Base-by-base conservation (phyloP, 2,888 invertebrate species). In the Creontiades dilutus region DNA sequence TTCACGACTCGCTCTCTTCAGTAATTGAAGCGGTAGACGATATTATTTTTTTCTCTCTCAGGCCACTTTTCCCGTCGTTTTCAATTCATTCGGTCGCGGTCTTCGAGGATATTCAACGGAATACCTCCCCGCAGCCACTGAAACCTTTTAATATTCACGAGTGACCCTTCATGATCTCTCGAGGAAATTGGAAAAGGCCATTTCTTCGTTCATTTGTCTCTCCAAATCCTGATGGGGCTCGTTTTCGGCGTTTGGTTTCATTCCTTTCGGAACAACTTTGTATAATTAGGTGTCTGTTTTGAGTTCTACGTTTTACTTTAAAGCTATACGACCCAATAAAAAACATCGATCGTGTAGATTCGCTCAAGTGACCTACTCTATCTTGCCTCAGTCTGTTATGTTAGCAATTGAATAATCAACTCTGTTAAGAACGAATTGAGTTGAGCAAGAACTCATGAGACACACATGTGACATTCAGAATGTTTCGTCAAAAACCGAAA, bases 81-180 rank as follows among this genome's bases (percentile, higher is more conserved):
- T 82, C 82, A 82, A 82, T 82, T 82, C 82, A 82, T 82, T 82
- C 52, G 82, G 19, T 23, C 27, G 52, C 0, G 27, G 23, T 27
- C 68, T 68, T 19, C 14, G 19, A 14, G 48, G 82, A 82, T 52
- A 82, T 82, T 82, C 82, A 82, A 82, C 52, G 82, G 57, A 68
- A 68, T 12, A 2, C 27, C 23, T 23, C 27, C 23, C 68, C 68
- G 23, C 68, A 68, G 68, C 68, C 68, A 68, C 68, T 23, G 23
- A 68, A 68, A 68, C 52, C 82, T 48, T 82, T 82, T 82, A 82
- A 82, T 82, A 82, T 82, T 82, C 82, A 82, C 47, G 82, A 52
- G 82, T 52, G 82, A 82, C 82, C 82, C 82, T 68, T 68, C 46
- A 82, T 82, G 82, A 82, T 82, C 82, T 82, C 82, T 48, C 52